Conservation (phyloP, 2,888 invertebrate species). For the Nycteola revayana region DNA sequence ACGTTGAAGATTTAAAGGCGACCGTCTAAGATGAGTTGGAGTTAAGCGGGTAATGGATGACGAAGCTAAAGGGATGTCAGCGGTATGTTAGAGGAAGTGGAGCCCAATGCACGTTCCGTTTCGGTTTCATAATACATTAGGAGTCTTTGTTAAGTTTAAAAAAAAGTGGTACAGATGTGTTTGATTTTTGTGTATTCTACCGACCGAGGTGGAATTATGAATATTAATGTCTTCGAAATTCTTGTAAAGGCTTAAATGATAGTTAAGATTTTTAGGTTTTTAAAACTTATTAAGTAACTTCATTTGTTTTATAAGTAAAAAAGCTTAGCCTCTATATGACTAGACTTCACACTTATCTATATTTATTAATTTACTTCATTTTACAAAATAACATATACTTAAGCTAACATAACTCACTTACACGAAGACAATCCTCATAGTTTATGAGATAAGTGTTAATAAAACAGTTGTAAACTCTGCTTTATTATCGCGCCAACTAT, state of each 20-base stretch:
- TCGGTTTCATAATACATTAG: constrained; percentile 40
- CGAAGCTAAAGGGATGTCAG: constrained; percentile 1
- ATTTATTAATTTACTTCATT: neutral
- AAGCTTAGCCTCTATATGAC: too few relatives aligned
- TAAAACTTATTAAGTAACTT: too few relatives aligned
- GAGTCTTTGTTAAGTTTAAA: constrained; percentile 33
- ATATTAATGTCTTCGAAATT: constrained; percentile 18
- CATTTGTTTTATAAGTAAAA: too few relatives aligned
- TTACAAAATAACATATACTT: constrained; percentile 21
- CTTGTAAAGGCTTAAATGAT: constrained; percentile 1
- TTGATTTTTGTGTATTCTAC: constrained; percentile 26
- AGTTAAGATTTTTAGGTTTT: neutral
- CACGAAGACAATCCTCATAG: constrained; percentile 33
- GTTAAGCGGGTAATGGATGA: constrained; percentile 15
- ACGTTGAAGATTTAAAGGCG: constrained; percentile 31
- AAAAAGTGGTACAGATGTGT: constrained; percentile 34
- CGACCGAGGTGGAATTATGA: constrained; percentile 23
- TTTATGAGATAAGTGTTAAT: constrained; percentile 46
- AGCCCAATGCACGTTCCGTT: constrained; percentile 34
- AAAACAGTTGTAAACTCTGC: constrained; percentile 48
- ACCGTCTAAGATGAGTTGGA: neutral
- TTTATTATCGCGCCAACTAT: constrained; percentile 49
- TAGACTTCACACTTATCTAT: too few relatives aligned
- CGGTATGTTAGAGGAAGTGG: constrained; percentile 40
- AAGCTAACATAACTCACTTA: constrained; percentile 22